These are phyloP conservation scores for Scomber colias DNA, from an alignment of 2,113 vertebrate genomes.

Conservation along the genomic window DNA sequence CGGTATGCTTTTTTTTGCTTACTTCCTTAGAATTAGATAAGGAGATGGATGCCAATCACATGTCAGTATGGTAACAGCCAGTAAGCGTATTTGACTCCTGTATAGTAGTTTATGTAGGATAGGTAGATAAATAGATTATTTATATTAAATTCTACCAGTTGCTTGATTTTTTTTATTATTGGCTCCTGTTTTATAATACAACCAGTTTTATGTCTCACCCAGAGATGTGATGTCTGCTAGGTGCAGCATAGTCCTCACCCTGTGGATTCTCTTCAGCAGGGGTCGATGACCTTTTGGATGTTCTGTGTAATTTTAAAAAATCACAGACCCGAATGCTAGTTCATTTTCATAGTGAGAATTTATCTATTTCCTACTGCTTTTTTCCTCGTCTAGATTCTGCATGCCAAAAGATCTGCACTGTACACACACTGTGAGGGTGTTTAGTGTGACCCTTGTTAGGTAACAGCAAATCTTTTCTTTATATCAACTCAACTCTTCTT, in stretches of 20 bases:
- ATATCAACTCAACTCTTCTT: too few species aligned
- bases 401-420: too few species aligned
- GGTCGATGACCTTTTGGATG: too few species aligned
- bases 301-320: too few species aligned
- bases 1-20: not conserved
- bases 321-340: too few species aligned
- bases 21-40: not conserved
- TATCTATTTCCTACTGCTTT: too few species aligned
- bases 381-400: too few species aligned
- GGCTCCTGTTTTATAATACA: constrained; percentile 28
- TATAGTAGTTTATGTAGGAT: not conserved
- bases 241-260: constrained; percentile 40
- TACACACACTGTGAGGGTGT: too few species aligned
- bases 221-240: constrained; percentile 70
- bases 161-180: not conserved
- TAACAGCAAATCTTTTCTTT: too few species aligned
- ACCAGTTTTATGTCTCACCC: constrained; percentile 56
- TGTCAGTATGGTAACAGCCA: not conserved
- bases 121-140: not conserved
- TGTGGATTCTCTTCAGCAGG: constrained; percentile 59
- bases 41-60: not conserved
- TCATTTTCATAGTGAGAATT: too few species aligned
- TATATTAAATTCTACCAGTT: constrained; percentile 1
- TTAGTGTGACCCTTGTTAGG: too few species aligned
- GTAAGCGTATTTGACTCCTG: not conserved